These are phyloP conservation scores for Drosophila borealis DNA, from an alignment of 2,888 invertebrate species.

Conservation along the genomic window DNA sequence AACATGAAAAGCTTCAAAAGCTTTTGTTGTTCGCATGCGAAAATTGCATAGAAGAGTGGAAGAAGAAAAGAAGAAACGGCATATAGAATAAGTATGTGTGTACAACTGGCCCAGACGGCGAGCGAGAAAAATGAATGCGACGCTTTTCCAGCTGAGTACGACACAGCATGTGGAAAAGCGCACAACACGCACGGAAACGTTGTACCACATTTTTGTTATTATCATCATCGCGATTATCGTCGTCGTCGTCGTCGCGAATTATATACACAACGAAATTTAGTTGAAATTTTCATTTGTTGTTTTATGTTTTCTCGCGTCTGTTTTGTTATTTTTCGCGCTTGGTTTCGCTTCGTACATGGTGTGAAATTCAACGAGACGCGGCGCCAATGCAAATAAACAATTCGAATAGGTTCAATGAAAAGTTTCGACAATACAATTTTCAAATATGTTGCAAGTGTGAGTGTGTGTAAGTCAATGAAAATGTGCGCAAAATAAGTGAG, in stretches of 20 bases:
- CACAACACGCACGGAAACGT: constrained; percentile 61
- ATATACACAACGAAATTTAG: constrained; percentile 10
- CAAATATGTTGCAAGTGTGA: constrained; percentile 26
- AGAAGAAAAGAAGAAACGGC: constrained; percentile 8
- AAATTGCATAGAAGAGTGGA: constrained; percentile 44
- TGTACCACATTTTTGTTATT: constrained; percentile 44
- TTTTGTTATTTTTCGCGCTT: constrained; percentile 14
- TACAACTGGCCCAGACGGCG: constrained; percentile 46
- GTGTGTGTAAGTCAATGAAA: constrained; percentile 19
- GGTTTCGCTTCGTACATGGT: constrained; percentile 3
- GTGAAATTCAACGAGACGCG: constrained; percentile 13
- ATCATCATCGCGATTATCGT: constrained; percentile 20
- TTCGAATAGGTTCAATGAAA: background rate
- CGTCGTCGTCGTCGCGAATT: constrained; percentile 8
- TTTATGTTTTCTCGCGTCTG: constrained; percentile 14
- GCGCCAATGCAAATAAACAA: constrained; percentile 11
- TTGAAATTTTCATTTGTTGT: constrained; percentile 17
- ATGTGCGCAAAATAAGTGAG: background rate
- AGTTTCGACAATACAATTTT: constrained; percentile 25
- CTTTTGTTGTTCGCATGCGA: constrained; percentile 41
- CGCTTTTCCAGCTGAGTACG: constrained; percentile 75
- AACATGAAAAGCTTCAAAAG: constrained; percentile 41
- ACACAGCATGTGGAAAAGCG: constrained; percentile 74
- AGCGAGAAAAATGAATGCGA: constrained; percentile 39
- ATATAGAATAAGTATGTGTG: constrained; percentile 17